These are phyloP conservation scores for Diabrotica virgifera DNA, from an alignment of 1,140 invertebrate genomes.

Conservation along the genomic window DNA sequence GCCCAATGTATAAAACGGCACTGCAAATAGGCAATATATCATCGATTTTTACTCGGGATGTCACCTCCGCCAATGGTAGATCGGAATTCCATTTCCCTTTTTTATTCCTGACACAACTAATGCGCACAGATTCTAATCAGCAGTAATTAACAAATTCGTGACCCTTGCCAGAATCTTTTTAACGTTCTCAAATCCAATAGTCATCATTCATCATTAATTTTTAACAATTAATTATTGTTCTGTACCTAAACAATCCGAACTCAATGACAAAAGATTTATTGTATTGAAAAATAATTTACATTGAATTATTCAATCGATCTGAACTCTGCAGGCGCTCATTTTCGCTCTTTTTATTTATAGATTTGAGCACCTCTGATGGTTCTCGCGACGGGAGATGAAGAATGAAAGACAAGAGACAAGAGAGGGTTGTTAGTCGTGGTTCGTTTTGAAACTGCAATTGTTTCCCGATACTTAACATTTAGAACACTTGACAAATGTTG, in stretches of 20 bases:
- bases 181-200: slow-evolving; percentile 42
- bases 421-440: slow-evolving; percentile 6
- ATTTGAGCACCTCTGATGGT: slow-evolving; percentile 30
- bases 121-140: slow-evolving; percentile 31
- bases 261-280: slow-evolving; percentile 47
- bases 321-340: slow-evolving; percentile 30
- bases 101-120: background rate
- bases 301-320: slow-evolving; percentile 43
- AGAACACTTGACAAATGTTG: background rate
- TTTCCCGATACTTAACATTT: background rate
- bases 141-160: slow-evolving; percentile 47
- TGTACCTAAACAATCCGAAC: slow-evolving; percentile 27
- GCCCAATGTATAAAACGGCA: no score
- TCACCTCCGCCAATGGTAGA: background rate
- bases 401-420: slow-evolving; percentile 7
- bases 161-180: slow-evolving; percentile 38
- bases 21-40: no score
- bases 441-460: slow-evolving; percentile 2
- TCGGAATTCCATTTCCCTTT: slow-evolving; percentile 7
- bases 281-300: slow-evolving; percentile 45
- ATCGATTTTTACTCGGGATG: no score
- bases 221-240: slow-evolving; percentile 47
- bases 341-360: slow-evolving; percentile 33
- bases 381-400: slow-evolving; percentile 4
- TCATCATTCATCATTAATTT: slow-evolving; percentile 47